Evolutionary conservation across 2,888 invertebrate species (phyloP).

Genomic region (Temnothorax ravouxi): DNA sequence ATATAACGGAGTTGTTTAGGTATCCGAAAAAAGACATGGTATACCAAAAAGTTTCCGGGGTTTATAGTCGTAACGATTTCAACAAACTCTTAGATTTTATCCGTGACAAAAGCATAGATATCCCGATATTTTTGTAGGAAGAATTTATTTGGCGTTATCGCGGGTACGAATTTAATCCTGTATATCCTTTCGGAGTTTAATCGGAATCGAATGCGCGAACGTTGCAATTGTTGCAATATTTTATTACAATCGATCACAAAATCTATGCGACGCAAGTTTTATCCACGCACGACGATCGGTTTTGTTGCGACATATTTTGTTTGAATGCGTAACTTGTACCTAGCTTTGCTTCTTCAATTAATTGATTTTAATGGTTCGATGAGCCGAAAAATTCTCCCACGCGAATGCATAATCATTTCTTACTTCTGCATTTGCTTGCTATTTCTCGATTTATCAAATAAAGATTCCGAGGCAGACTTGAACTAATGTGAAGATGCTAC

Average conservation of each 20-base stretch:
- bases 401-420: constrained; percentile 1
- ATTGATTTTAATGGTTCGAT: constrained; percentile 2
- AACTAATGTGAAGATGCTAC: background rate
- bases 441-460: constrained; percentile 24
- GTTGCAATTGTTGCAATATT: background rate
- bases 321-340: background rate
- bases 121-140: background rate
- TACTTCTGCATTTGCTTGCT: background rate
- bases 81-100: background rate
- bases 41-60: too few relatives aligned
- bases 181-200: background rate
- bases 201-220: background rate
- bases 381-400: background rate
- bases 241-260: background rate
- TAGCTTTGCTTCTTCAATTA: background rate
- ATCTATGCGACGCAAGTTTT: background rate
- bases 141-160: background rate
- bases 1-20: background rate
- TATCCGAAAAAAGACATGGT: background rate
- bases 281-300: background rate
- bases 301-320: constrained; percentile 1
- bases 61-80: background rate
- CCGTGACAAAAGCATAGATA: background rate
- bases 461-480: background rate
- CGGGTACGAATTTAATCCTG: background rate